These are phyloP conservation scores for Peromyscus nudipes DNA, from an alignment of 2,797 vertebrate species.

Conservation along the genomic window DNA sequence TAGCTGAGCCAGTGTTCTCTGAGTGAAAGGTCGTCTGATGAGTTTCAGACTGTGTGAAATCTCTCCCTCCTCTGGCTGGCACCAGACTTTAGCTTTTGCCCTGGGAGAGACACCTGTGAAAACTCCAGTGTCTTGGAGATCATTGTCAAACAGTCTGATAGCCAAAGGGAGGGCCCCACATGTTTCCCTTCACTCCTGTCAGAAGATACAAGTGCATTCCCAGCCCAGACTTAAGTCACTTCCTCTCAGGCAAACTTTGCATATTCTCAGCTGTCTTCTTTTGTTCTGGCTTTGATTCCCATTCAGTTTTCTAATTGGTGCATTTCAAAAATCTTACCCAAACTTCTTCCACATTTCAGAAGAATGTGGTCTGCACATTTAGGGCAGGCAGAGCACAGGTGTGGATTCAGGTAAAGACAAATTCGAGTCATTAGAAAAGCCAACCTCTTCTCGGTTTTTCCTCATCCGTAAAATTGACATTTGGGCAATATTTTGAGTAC, in stretches of 20 bases:
- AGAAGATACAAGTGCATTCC: not conserved
- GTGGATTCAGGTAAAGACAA: not conserved
- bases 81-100: not conserved
- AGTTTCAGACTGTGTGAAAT: not conserved
- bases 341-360: not conserved
- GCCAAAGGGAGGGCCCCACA: not conserved
- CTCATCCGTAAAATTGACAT: not conserved
- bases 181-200: not conserved
- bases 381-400: not conserved
- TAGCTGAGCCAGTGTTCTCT: not conserved
- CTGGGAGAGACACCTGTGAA: not conserved
- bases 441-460: not conserved
- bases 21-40: not conserved
- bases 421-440: not conserved
- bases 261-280: not conserved
- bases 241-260: not conserved
- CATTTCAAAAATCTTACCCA: constrained; percentile 17
- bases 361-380: not conserved
- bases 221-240: not conserved
- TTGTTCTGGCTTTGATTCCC: not conserved
- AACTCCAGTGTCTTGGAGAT: not conserved
- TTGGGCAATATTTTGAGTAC: not conserved
- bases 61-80: not conserved
- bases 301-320: not conserved
- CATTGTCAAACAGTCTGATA: not conserved